phyloP scores from a whole-genome alignment of 2,113 vertebrate genomes.

The Petromus typicus region DNA sequence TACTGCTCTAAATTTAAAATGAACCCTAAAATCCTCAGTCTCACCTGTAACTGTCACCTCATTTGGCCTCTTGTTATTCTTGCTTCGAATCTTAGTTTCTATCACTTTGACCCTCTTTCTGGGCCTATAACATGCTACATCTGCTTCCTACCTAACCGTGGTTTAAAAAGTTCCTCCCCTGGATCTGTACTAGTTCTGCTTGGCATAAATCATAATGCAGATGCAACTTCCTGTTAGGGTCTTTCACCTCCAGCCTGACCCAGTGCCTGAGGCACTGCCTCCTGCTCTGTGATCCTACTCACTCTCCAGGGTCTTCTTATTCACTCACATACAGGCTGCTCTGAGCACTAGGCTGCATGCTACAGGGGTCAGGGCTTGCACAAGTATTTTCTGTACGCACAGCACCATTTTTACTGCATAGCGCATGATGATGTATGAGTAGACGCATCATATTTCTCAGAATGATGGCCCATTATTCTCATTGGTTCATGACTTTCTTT shows the following conservation, averaged over 20 bases:
- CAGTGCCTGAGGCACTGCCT: not conserved
- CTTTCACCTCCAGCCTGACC: not conserved
- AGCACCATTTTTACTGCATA: not conserved
- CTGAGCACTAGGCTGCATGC: not conserved
- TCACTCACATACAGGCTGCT: not conserved
- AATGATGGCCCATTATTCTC: not conserved
- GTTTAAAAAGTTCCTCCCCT: not conserved
- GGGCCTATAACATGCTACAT: not conserved
- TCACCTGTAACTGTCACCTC: not conserved
- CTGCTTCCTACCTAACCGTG: not conserved
- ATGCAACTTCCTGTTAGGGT: no score
- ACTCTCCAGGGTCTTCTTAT: no score
- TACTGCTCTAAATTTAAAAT: slow-evolving; percentile 37
- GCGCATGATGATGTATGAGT: not conserved
- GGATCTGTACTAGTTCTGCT: not conserved
- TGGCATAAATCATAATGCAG: not conserved
- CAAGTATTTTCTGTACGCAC: not conserved
- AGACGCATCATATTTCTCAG: not conserved
- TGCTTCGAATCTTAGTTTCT: not conserved
- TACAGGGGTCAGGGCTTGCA: not conserved
- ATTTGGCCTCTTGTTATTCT: not conserved
- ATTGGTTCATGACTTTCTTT: not conserved
- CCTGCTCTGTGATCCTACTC: not conserved
- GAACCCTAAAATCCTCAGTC: not conserved
- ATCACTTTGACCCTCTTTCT: not conserved